Base-by-base conservation (phyloP, 2,797 vertebrate species). In the Brachyalestes nurse region DNA sequence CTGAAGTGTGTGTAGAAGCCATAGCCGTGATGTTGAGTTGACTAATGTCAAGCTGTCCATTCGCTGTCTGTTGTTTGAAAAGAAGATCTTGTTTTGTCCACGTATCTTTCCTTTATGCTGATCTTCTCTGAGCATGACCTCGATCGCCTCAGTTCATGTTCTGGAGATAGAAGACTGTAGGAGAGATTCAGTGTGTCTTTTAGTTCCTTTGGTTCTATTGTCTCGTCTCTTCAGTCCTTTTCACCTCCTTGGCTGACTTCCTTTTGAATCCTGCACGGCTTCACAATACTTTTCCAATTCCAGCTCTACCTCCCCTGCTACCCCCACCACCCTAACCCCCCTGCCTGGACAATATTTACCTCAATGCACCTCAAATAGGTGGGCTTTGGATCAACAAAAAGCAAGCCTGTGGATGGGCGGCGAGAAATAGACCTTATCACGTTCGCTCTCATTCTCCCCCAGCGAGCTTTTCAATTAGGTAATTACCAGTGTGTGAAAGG, bases 401-500 rank as follows among this genome's bases (percentile, higher is more conserved):
- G 55, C 60, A 69, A 60, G 74, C 66, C 53, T 16, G 25, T 5
- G 55, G 69, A 65, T 55, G 72, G 25, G 73, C 70, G 34, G 75
- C 12, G 53, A 72, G 61, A 74, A 71, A 81, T 64, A 60, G 55
- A 73, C 81, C 80, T 74, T 82, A 82, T 86, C 85, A 80, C 82
- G 75, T 55, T 55, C 34, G 28, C 71, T 72, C 83, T 71, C 80
- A 67, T 79, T 83, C 82, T 76, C 65, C 89, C 87, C 88, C 75
- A 84, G 88, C 78, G 81, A 88, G 91, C 86, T 90, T 93, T 94
- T 93, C 91, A 93, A 92, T 94, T 93, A 93, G 90, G 88, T 92
- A 93, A 94, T 93, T 92, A 92, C 90, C 89, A 87, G 87, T 87
- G 88, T 78, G 85, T 91, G 91, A 93, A 92, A 90, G 80, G 90